phyloP scores from a whole-genome alignment of 2,888 invertebrate genomes.

The Cheilosia soror region DNA sequence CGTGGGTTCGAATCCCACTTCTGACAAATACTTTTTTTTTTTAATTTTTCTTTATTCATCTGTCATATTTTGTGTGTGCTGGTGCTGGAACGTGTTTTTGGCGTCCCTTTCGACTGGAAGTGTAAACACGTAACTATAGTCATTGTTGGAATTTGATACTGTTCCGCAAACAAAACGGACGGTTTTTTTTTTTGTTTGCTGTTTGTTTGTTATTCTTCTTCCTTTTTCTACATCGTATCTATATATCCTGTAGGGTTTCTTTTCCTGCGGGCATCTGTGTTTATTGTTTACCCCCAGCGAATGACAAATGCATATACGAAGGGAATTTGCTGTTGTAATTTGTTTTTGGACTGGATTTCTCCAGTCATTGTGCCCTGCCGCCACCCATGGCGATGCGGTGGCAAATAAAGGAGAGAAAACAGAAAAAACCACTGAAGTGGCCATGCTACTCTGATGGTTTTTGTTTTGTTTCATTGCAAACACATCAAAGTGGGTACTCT shows the following conservation, averaged over 20 bases:
- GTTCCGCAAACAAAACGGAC: slow-evolving; percentile 62
- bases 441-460: slow-evolving; percentile 45
- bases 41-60: slow-evolving; percentile 30
- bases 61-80: slow-evolving; percentile 27
- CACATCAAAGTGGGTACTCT: slow-evolving; percentile 61
- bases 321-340: slow-evolving; percentile 23
- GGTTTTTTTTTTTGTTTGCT: slow-evolving; percentile 34
- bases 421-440: slow-evolving; percentile 48
- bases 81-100: slow-evolving; percentile 43
- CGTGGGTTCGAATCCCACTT: slow-evolving; percentile 74
- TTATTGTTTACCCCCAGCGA: slow-evolving; percentile 59
- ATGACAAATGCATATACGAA: slow-evolving; percentile 61
- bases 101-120: slow-evolving; percentile 29
- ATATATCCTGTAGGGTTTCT: slow-evolving; percentile 56
- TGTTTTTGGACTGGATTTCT: slow-evolving; percentile 39
- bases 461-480: slow-evolving; percentile 23
- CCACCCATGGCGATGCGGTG: slow-evolving; percentile 55
- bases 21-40: slow-evolving; percentile 60
- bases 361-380: slow-evolving; percentile 26
- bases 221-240: not conserved
- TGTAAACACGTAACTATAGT: slow-evolving; percentile 42
- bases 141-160: slow-evolving; percentile 63
- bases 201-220: not conserved
- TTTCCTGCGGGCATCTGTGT: slow-evolving; percentile 61
- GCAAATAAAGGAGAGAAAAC: slow-evolving; percentile 21